phyloP scores from a whole-genome alignment of 2,113 vertebrate genomes.

The Tenebrosternarchus preto region DNA sequence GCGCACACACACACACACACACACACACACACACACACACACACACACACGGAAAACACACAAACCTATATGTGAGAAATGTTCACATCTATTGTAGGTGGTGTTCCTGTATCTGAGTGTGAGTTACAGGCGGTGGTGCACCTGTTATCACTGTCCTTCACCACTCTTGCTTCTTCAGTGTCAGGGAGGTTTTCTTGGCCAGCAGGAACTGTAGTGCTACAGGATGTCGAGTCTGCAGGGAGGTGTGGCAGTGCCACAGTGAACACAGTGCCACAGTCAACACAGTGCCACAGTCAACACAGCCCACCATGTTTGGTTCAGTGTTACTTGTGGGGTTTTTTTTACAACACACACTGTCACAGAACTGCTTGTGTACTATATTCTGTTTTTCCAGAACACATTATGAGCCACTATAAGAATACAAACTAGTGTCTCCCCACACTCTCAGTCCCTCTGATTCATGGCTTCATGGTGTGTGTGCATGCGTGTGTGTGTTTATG shows the following conservation, averaged over 20 bases:
- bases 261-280: neutral
- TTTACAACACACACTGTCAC: too few relatives aligned
- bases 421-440: too few relatives aligned
- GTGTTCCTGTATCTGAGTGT: neutral
- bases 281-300: too few relatives aligned
- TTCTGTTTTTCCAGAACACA: too few relatives aligned
- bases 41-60: too few relatives aligned
- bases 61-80: neutral
- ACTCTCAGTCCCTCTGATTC: too few relatives aligned
- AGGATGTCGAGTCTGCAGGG: conserved; percentile 88
- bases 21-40: too few relatives aligned
- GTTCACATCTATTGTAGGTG: neutral
- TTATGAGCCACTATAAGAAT: too few relatives aligned
- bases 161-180: conserved; percentile 81
- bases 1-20: conserved; percentile 39
- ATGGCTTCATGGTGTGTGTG: too few relatives aligned
- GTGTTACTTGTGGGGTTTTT: neutral
- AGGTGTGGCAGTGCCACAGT: too few relatives aligned
- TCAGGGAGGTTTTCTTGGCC: conserved; percentile 90
- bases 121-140: conserved; percentile 61
- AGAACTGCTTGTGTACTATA: too few relatives aligned
- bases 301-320: neutral
- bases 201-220: conserved; percentile 89
- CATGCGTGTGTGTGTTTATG: neutral
- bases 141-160: conserved; percentile 91